Conservation (phyloP, 2,888 invertebrate species). For the Phaonia tiefii region DNA sequence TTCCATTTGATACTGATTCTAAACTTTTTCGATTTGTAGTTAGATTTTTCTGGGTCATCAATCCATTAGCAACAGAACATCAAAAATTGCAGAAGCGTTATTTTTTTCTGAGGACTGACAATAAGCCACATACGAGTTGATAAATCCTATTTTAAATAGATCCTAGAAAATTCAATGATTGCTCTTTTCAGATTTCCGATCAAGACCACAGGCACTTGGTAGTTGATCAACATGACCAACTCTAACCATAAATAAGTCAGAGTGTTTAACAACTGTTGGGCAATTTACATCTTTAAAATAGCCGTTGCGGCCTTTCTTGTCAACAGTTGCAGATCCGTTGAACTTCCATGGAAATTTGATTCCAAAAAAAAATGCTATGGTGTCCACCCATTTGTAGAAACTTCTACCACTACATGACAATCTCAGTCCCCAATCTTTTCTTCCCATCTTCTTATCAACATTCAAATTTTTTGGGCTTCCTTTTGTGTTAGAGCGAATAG, state of each 20-base stretch:
- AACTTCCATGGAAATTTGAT: slow-evolving; percentile 33
- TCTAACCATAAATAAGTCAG: slow-evolving; percentile 55
- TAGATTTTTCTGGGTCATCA: neutral
- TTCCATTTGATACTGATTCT: neutral
- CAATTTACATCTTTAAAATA: slow-evolving; percentile 23
- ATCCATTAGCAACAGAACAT: neutral
- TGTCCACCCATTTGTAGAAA: slow-evolving; percentile 44
- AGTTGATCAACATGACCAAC: slow-evolving; percentile 57
- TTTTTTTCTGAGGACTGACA: slow-evolving; percentile 5
- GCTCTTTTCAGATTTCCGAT: slow-evolving; percentile 33
- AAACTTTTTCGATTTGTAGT: no score
- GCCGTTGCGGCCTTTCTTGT: slow-evolving; percentile 22
- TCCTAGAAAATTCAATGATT: slow-evolving; percentile 22
- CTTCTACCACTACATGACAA: slow-evolving; percentile 4
- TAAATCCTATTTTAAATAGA: slow-evolving; percentile 7
- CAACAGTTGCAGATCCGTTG: slow-evolving; percentile 6
- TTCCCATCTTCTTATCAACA: slow-evolving; percentile 39
- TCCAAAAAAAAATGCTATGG: slow-evolving; percentile 15
- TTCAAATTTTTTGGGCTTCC: slow-evolving; percentile 29
- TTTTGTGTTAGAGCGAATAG: slow-evolving; percentile 42
- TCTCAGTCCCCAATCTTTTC: slow-evolving; percentile 5
- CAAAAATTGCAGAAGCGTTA: slow-evolving; percentile 3
- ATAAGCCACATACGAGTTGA: no score
- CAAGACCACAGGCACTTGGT: slow-evolving; percentile 44
- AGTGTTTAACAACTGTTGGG: slow-evolving; percentile 48